A percentile compares a stretch with the other conserved stretches of the same genome.
These are phyloP conservation scores for Nemopilema nomurai DNA, from an alignment of 30 jellyfish, hydroid and myxozoan genomes.

Conservation along the genomic window DNA sequence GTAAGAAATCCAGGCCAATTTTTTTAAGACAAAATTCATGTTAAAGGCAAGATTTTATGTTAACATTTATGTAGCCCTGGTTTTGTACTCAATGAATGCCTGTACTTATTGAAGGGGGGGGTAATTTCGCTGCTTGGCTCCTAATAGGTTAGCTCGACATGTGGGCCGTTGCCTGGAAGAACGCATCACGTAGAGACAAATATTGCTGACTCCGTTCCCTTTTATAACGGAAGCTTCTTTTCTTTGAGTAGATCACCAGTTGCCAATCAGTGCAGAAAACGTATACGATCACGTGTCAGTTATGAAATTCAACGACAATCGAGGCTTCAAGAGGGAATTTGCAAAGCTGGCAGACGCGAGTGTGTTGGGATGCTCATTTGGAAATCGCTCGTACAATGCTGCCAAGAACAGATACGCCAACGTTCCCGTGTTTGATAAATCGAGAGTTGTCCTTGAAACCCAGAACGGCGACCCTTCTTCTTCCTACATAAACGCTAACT, in stretches of 20 bases:
- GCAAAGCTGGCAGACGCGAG: slow-evolving; percentile 20
- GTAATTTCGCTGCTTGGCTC: no score
- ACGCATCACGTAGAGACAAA: no score
- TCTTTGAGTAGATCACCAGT: slow-evolving; percentile 56
- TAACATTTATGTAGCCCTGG: no score
- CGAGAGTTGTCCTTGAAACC: slow-evolving; percentile 64
- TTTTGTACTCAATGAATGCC: no score
- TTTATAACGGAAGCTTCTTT: neutral
- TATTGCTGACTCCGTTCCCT: no score
- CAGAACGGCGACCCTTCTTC: slow-evolving; percentile 43
- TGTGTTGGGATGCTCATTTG: slow-evolving; percentile 26
- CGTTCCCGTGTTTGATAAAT: slow-evolving; percentile 69
- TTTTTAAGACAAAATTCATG: no score
- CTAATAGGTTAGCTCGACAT: no score
- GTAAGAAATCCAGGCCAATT: no score
- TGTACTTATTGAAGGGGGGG: no score
- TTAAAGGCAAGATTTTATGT: no score
- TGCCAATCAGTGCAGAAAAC: slow-evolving; percentile 75
- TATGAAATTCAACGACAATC: slow-evolving; percentile 73
- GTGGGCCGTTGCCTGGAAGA: no score
- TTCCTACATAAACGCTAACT: slow-evolving; percentile 81
- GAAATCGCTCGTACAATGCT: slow-evolving; percentile 68
- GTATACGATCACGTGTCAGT: slow-evolving; percentile 81
- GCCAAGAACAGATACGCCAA: slow-evolving; percentile 70
- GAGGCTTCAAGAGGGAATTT: slow-evolving; percentile 75